Evolutionary conservation across 2,797 vertebrate species (phyloP).

Genomic region (Sebastes cheni): DNA sequence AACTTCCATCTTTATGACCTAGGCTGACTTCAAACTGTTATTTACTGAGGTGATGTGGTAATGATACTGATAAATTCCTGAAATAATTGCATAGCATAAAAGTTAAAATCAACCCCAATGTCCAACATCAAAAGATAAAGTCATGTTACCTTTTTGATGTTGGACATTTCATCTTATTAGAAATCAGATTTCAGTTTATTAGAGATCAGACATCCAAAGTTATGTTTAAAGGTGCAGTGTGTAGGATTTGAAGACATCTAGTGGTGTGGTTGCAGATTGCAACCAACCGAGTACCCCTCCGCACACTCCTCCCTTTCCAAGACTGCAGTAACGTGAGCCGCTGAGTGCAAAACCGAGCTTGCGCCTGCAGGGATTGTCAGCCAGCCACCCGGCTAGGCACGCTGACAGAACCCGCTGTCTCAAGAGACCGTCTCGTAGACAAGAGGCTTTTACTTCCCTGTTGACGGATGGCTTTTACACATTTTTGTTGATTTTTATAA

Average conservation of each 20-base stretch:
- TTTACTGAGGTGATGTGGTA: background rate
- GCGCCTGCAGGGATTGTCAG: no score
- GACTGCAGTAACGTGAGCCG: no score
- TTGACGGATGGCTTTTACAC: no score
- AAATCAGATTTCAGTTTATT: background rate
- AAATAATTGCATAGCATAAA: background rate
- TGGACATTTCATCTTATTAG: background rate
- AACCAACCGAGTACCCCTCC: no score
- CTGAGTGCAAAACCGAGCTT: no score
- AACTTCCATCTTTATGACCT: slow-evolving; percentile 4
- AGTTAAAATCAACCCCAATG: background rate
- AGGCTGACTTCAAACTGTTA: background rate
- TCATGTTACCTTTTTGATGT: background rate
- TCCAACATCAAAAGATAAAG: background rate
- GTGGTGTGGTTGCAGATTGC: no score
- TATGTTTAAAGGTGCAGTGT: slow-evolving; percentile 7
- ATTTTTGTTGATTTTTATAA: no score
- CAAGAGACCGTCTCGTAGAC: no score
- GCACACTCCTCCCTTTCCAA: no score
- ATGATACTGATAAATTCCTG: background rate
- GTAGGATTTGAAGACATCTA: background rate
- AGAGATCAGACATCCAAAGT: slow-evolving; percentile 1
- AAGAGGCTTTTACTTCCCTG: no score
- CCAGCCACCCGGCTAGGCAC: no score
- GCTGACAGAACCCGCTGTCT: no score